phyloP scores from a whole-genome alignment of 2,113 vertebrate genomes.

The Onychostruthus taczanowskii region DNA sequence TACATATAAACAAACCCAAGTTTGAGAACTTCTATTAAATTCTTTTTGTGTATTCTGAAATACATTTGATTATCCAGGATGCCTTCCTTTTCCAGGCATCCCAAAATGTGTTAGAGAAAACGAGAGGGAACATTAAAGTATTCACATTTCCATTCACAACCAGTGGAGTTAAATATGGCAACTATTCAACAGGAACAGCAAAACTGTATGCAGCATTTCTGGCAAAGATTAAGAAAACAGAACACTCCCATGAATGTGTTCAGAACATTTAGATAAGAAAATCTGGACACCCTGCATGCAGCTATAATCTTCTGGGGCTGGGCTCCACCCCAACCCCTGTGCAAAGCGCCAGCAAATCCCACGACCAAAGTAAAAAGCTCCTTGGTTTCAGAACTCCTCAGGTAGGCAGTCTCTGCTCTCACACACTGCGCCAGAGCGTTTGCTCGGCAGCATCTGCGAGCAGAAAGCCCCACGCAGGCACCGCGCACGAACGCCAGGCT shows the following conservation, averaged over 20 bases:
- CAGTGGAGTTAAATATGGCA: slow-evolving; percentile 17
- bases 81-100: neutral
- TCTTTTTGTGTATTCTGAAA: neutral
- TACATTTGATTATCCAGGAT: neutral
- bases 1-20: neutral
- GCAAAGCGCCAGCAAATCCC: neutral
- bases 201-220: neutral
- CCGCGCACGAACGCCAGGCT: neutral
- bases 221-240: slow-evolving; percentile 5
- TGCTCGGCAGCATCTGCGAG: accelerated
- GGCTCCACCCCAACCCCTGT: neutral
- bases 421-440: neutral
- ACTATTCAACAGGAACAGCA: neutral
- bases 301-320: neutral
- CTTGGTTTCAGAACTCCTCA: neutral
- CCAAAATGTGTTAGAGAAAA: neutral
- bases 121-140: neutral
- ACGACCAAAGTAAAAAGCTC: neutral
- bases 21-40: neutral
- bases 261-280: slow-evolving; percentile 14
- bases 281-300: neutral
- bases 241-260: neutral
- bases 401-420: neutral
- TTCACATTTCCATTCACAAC: neutral
- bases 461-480: neutral